A percentile compares a stretch with the other conserved stretches of the same genome.
Conservation (phyloP, 2,888 invertebrate species). For the Galerucella calmariensis region DNA sequence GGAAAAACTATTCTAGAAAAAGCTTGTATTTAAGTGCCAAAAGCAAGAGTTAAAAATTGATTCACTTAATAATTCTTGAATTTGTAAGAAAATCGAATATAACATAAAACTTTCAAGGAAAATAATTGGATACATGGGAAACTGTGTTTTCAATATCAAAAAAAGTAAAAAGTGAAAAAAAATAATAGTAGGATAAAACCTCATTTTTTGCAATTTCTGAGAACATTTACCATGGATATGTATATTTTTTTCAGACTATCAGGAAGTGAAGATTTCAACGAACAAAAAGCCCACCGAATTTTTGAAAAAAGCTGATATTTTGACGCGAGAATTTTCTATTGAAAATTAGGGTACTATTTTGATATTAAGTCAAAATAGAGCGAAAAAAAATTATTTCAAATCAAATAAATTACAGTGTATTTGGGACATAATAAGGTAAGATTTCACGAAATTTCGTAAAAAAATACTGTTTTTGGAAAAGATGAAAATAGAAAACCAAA, state of each 20-base stretch:
- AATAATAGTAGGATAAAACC: no score
- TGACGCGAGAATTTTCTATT: constrained; percentile 7
- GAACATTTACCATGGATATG: neutral
- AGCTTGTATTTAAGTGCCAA: neutral
- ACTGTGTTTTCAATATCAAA: no score
- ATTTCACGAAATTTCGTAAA: no score
- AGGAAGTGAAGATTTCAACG: neutral
- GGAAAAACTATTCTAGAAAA: neutral
- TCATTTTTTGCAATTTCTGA: neutral
- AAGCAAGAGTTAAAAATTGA: neutral
- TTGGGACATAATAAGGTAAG: no score
- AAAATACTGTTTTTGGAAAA: no score
- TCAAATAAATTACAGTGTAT: no score
- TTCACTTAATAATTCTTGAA: neutral
- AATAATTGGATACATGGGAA: no score
- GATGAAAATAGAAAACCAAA: no score
- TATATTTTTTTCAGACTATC: neutral
- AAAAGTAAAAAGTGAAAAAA: no score
- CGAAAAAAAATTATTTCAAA: no score
- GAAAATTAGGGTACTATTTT: constrained; percentile 8
- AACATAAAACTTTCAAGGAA: no score
- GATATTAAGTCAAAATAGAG: no score
- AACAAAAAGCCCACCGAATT: neutral
- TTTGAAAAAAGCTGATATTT: constrained; percentile 8
- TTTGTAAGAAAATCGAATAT: neutral